Evolutionary conservation across 2,113 vertebrate genomes (phyloP), one percentile per base, ranked within the genome.

Genomic region (Orthochromis indermauri): DNA sequence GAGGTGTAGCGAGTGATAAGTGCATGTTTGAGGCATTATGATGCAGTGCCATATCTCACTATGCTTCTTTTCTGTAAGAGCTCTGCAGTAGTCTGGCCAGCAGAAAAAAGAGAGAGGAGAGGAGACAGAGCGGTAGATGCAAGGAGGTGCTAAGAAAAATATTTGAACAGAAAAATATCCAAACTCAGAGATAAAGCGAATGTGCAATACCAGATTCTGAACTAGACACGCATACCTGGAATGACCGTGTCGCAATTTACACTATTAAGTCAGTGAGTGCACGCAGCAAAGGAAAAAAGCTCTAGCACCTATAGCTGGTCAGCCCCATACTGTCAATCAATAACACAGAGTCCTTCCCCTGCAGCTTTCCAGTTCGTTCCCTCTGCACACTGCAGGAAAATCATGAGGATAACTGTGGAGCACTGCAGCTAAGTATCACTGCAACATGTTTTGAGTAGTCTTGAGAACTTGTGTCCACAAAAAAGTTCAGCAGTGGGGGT

Each of bases 41-140:
- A 96, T 95, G 93, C 94, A 93, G 90, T 83, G 86, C 93, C 94
- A 95, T 90, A 92, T 95, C 94, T 94, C 95, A 94, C 92, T 94
- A 94, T 88, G 95, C 91, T 91, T 89, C 91, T 94, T 88, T 89
- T 91, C 90, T 88, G 82, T 78, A 87, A 90, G 87, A 92, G 92
- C 94, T 92, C 92, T 94, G 93, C 96, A 91, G 94, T 84, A 91
- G 76, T 92, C 88, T 86, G 90, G 88, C 73, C 82, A 78, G 86
- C 24, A 80, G 61, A 16, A 82, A 81, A 85, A 68, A 92, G 47
- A 81, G 28, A 42, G 63, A 42, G 73, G 61, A 81, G 26, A 51
- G 54, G n/a, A 21, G 51, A 42, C 28, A 21, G 24, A 91, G 31
- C 33, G 2, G 33, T 33, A 55, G 28, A 82, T 55, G 33, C 19